phyloP scores from a whole-genome alignment of 30 jellyfish, hydroid and myxozoan genomes.

The Aurelia coerulea region DNA sequence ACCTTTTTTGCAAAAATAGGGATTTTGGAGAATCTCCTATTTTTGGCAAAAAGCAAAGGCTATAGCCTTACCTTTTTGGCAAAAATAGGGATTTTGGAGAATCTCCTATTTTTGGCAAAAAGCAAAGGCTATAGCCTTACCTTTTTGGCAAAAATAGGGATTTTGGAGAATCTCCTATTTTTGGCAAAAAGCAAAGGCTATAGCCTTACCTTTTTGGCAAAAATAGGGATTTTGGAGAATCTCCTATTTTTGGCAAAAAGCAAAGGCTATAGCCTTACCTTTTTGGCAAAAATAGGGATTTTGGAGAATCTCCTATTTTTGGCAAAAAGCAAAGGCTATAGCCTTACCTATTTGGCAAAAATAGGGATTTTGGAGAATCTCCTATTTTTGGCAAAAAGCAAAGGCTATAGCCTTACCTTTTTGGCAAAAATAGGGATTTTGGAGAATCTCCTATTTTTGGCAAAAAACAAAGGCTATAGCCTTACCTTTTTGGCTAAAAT shows the following conservation, averaged over 20 bases:
- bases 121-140: neutral
- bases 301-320: neutral
- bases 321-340: neutral
- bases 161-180: neutral
- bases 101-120: neutral
- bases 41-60: too few relatives aligned
- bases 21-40: too few relatives aligned
- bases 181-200: neutral
- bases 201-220: neutral
- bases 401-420: too few relatives aligned
- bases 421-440: too few relatives aligned
- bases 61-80: too few relatives aligned
- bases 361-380: too few relatives aligned
- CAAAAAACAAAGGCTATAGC: too few relatives aligned
- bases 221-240: neutral
- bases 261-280: neutral
- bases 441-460: too few relatives aligned
- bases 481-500: too few relatives aligned
- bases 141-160: neutral
- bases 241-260: neutral
- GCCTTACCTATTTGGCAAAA: neutral
- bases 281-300: neutral
- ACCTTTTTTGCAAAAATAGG: neutral
- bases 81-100: neutral
- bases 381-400: too few relatives aligned